These are phyloP conservation scores for Melieria crassipennis DNA, from an alignment of 2,888 invertebrate genomes.

Conservation along the genomic window DNA sequence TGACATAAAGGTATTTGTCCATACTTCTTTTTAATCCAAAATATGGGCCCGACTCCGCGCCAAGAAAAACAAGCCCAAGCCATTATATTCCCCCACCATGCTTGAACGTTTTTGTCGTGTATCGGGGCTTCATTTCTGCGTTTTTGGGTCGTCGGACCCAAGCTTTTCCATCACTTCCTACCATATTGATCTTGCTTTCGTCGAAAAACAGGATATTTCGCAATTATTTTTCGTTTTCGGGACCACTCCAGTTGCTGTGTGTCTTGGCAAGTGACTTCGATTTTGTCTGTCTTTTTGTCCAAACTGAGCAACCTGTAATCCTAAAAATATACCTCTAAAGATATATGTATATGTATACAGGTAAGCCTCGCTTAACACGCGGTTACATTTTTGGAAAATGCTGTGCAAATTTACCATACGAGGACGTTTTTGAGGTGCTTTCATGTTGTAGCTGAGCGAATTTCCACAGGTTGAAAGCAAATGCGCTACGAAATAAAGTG, in stretches of 20 bases:
- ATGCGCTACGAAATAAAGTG: too few relatives aligned
- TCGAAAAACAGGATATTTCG: slow-evolving; percentile 2
- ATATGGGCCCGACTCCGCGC: slow-evolving; percentile 10
- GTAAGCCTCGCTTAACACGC: too few relatives aligned
- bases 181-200: slow-evolving; percentile 9
- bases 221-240: not conserved
- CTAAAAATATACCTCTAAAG: too few relatives aligned
- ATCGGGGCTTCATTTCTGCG: not conserved
- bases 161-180: slow-evolving; percentile 9
- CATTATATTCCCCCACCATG: slow-evolving; percentile 6
- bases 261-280: too few relatives aligned
- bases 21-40: slow-evolving; percentile 7
- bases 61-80: slow-evolving; percentile 8
- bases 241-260: too few relatives aligned
- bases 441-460: too few relatives aligned
- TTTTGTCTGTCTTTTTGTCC: not conserved
- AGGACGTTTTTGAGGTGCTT: too few relatives aligned
- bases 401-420: too few relatives aligned
- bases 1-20: slow-evolving; percentile 3
- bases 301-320: not conserved
- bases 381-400: too few relatives aligned
- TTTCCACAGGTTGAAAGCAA: too few relatives aligned
- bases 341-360: too few relatives aligned
- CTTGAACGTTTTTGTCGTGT: slow-evolving; percentile 6
- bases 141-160: not conserved